Evolutionary conservation across 2,888 invertebrate genomes (phyloP), one percentile per base, ranked within the genome.

Genomic region (Dioctria linearis): DNA sequence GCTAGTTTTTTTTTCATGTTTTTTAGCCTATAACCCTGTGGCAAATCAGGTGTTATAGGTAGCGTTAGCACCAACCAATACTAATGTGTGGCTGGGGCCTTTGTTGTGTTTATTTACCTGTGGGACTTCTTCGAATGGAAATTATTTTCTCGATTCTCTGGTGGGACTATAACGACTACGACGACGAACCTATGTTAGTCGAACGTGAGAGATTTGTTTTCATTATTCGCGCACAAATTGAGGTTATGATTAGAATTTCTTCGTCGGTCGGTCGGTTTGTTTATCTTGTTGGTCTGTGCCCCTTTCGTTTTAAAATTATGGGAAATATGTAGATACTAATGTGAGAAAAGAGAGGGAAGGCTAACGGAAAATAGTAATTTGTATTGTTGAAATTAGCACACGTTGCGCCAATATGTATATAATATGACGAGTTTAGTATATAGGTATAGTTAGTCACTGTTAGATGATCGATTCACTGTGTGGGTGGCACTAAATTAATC

Each of bases 151-250:
- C 49, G 49, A 9, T 9, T 9, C 49, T 9, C 49, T 6, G 67
- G 67, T 67, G 25, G 25, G 25, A 25, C 25, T 25, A 25, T 25
- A 25, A 25, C 25, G 25, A 25, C 25, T 25, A 25, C 25, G 25
- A 25, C 25, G 25, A 25, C 25, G 25, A 25, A 0, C 46, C 43
- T 67, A 43, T 43, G 25, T 67, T 67, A 43, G 46, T 67, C 46
- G 67, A 67, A 67, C 67, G 67, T 67, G 67, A 67, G 67, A 67
- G 67, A n/a, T 67, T 66, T 66, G 46, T 66, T 66, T 67, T 25
- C 49, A 67, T 67, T 46, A 46, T 67, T 67, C 49, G 43, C 25
- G 25, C 46, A 67, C 67, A 43, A 43, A 67, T 67, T 67, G 67
- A 67, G 67, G 67, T 67, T 67, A 67, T 67, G 67, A 67, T 67